Evolutionary conservation across 2,888 invertebrate species (phyloP), one percentile per base, ranked within the genome.

Genomic region (Spicauda simplicius): DNA sequence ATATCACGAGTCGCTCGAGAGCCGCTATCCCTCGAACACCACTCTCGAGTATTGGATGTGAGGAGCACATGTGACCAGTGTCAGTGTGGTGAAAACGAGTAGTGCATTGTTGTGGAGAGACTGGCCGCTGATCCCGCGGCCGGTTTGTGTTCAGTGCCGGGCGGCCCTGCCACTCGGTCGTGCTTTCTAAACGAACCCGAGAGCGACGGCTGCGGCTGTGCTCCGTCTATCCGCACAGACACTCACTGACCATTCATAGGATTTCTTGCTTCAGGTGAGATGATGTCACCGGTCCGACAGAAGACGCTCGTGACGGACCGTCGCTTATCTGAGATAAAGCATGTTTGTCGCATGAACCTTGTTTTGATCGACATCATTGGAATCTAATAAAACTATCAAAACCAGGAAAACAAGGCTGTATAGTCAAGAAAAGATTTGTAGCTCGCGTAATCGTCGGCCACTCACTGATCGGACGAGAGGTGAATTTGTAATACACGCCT

Each of bases 131-230:
- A 77, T 73, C 55, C 71, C 76, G 81, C 77, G 82, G 87, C 86
- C 85, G 86, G 87, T 82, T 77, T 74, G 78, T 77, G 76, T 71
- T 71, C 73, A 67, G 70, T 69, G 75, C 71, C 70, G 77, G 77
- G 72, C 73, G 72, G 74, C 73, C 76, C 74, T 75, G 75, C 76
- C 73, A 69, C 70, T 77, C 76, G 75, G 77, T 76, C 75, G 83
- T 82, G 85, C 83, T 85, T 85, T 86, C 85, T 82, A 84, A 84
- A 82, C 82, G 82, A 78, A 77, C 79, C 79, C 77, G 76, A 64
- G 73, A 76, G 74, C 77, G 76, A 74, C 73, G 68, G 62, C 68
- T 66, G 68, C 60, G 70, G 52, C 70, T 52, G 64, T 57, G 61
- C 63, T 72, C 69, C 48, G 60, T 69, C 69, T 64, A 10, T 52